Base-by-base conservation (phyloP, 1,140 invertebrate species). In the Scylla paramamosain region DNA sequence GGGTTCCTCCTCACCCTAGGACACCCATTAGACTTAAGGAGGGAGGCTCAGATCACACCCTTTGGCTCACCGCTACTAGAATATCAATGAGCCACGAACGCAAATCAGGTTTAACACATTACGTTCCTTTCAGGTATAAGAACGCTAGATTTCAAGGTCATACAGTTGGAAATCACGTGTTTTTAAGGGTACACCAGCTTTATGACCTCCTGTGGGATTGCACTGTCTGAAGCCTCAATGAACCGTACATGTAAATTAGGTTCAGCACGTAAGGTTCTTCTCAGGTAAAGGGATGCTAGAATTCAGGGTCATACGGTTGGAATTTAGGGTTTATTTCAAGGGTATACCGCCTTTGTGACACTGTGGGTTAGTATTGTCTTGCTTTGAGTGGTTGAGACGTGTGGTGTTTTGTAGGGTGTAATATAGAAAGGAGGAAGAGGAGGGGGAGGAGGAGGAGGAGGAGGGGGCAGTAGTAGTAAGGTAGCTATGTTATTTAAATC, bases 41-140 rank as follows among this genome's bases (percentile, higher is more conserved):
- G 28, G 25, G n/a, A n/a, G 29, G 46, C 32, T 52, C 88, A 48
- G 46, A 90, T 90, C 88, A 90, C 88, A 45, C 45, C 46, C 46
- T n/a, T n/a, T n/a, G n/a, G 46, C 12, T n/a, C 16, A 3, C 88
- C 46, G 52, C 46, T 52, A 4, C 29, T 14, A 31, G 88, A 16
- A 90, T 90, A 52, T 20, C 52, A 25, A 90, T 90, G 88, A 90
- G 52, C n/a, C 88, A 10, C n/a, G n/a, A n/a, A n/a, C n/a, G n/a
- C n/a, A n/a, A n/a, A n/a, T n/a, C n/a, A n/a, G n/a, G n/a, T n/a
- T n/a, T n/a, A n/a, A n/a, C n/a, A n/a, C n/a, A n/a, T n/a, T n/a
- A n/a, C n/a, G n/a, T n/a, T n/a, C n/a, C n/a, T n/a, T n/a, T n/a
- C n/a, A n/a, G n/a, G n/a, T n/a, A n/a, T n/a, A n/a, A n/a, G n/a